Percentiles rank a stretch among this genome's conserved stretches.
These are phyloP conservation scores for Lycia hirtaria DNA, from an alignment of 2,888 invertebrate genomes.

Conservation along the genomic window DNA sequence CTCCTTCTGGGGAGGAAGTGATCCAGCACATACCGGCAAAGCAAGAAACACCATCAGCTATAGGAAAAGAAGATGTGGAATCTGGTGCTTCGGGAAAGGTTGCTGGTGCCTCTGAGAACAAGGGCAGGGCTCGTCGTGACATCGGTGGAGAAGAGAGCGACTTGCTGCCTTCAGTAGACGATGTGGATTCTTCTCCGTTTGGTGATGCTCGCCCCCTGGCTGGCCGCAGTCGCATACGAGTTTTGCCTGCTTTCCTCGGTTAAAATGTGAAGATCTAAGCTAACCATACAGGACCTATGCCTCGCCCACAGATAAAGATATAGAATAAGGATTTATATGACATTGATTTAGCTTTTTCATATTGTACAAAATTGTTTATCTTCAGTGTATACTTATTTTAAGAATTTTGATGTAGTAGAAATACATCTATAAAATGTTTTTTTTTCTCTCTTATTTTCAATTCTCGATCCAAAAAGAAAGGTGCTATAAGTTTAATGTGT, in stretches of 20 bases:
- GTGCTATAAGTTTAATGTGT: too few species aligned
- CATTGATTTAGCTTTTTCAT: constrained; percentile 39
- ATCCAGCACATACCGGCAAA: constrained; percentile 77
- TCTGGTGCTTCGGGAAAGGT: constrained; percentile 77
- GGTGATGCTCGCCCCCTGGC: constrained; percentile 63
- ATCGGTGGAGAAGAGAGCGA: constrained; percentile 71
- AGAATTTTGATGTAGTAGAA: constrained; percentile 7
- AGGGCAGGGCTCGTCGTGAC: constrained; percentile 62
- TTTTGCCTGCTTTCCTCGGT: constrained; percentile 76
- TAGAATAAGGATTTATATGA: constrained; percentile 25
- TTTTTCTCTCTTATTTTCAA: not conserved
- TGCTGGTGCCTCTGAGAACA: constrained; percentile 66
- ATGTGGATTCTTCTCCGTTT: constrained; percentile 69
- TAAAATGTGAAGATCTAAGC: constrained; percentile 41
- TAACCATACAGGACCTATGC: not conserved
- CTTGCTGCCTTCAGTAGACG: constrained; percentile 65
- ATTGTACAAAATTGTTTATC: constrained; percentile 20
- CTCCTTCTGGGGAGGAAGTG: constrained; percentile 68
- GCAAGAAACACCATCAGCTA: constrained; percentile 78
- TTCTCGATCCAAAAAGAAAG: too few species aligned
- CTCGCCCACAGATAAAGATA: constrained; percentile 8
- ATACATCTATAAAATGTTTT: constrained; percentile 13
- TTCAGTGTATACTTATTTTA: constrained; percentile 5
- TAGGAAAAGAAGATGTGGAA: constrained; percentile 68
- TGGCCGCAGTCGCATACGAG: constrained; percentile 72